phyloP scores from a whole-genome alignment of 1,140 invertebrate species.

The Choristoneura fumiferana region DNA sequence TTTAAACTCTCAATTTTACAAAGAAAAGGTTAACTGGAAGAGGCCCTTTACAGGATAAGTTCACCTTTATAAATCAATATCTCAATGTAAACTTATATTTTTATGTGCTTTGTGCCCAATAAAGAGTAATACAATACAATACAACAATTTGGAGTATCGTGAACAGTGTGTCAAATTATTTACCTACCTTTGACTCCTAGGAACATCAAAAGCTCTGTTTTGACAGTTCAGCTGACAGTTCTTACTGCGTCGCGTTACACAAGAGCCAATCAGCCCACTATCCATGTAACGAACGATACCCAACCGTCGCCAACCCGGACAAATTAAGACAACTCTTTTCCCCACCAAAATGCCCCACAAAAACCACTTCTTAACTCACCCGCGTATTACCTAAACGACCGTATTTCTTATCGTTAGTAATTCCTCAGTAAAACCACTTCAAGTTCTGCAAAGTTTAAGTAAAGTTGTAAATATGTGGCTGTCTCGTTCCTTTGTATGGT shows the following conservation, averaged over 20 bases:
- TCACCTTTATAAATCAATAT: too few relatives aligned
- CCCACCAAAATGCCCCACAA: conserved; percentile 29
- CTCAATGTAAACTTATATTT: too few relatives aligned
- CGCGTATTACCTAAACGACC: conserved; percentile 59
- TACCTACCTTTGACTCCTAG: not conserved
- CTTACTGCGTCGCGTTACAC: conserved; percentile 41
- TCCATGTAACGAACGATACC: conserved; percentile 40
- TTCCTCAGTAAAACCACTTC: conserved; percentile 65
- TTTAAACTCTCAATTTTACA: too few relatives aligned
- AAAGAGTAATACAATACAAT: too few relatives aligned
- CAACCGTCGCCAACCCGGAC: conserved; percentile 43
- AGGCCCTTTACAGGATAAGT: too few relatives aligned
- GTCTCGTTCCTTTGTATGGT: conserved; percentile 48
- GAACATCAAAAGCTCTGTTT: not conserved
- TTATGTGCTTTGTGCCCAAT: too few relatives aligned
- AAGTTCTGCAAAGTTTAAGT: conserved; percentile 64
- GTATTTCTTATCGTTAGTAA: conserved; percentile 67
- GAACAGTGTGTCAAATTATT: too few relatives aligned
- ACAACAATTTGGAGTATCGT: too few relatives aligned
- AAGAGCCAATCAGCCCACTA: conserved; percentile 41
- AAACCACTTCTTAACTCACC: conserved; percentile 48
- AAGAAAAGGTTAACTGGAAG: too few relatives aligned
- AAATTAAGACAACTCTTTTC: conserved; percentile 37
- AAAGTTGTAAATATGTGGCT: conserved; percentile 32
- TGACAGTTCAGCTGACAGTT: conserved; percentile 32